Evolutionary conservation across 2,888 invertebrate species (phyloP).

Genomic region (Caenorhabditis auriculariae): DNA sequence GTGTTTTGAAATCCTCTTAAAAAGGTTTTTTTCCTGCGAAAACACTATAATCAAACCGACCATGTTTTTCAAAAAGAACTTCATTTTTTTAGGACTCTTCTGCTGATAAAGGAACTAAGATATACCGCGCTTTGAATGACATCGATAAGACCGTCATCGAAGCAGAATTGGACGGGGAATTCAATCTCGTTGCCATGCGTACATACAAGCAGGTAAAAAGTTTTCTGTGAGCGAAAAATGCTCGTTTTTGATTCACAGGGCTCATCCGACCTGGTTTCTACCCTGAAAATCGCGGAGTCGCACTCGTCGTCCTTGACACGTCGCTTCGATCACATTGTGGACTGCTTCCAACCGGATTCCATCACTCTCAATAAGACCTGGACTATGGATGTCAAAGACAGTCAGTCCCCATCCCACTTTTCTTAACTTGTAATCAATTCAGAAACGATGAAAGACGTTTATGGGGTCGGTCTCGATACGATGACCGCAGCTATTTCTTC

Average conservation of each 20-base stretch:
- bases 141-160: conserved; percentile 3
- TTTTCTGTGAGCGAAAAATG: too few species aligned
- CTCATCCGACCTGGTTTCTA: not conserved
- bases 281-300: conserved; percentile 8
- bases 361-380: conserved; percentile 24
- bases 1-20: too few species aligned
- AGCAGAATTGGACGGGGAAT: conserved; percentile 8
- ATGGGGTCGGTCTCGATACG: conserved; percentile 11
- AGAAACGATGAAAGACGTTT: conserved; percentile 13
- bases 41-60: too few species aligned
- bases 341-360: too few species aligned
- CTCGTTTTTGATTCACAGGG: too few species aligned
- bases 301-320: too few species aligned
- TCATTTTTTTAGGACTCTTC: too few species aligned
- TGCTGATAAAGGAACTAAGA: too few species aligned
- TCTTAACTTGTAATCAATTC: not conserved
- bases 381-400: conserved; percentile 20
- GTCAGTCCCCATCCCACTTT: conserved; percentile 3
- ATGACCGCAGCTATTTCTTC: conserved; percentile 13
- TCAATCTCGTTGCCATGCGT: too few species aligned
- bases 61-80: too few species aligned
- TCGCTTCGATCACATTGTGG: conserved; percentile 20
- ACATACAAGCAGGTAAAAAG: too few species aligned
- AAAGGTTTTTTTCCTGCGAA: too few species aligned
- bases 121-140: conserved; percentile 3